Conservation (phyloP, 2,113 vertebrate species). For the Aleadryas rufinucha region DNA sequence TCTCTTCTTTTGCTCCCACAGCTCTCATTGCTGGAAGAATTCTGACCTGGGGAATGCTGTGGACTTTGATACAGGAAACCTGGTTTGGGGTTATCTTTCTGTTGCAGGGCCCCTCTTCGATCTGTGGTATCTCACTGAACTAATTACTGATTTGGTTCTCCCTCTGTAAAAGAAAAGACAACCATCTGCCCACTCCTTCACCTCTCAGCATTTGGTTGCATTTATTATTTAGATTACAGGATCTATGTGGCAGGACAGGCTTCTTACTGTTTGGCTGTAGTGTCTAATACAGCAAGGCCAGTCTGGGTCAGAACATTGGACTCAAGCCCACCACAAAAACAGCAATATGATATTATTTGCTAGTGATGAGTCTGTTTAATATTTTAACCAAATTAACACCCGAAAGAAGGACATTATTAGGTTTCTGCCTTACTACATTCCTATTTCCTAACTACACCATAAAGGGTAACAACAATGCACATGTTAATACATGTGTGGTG, state of each 20-base stretch:
- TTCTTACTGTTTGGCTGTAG: neutral
- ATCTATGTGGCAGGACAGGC: neutral
- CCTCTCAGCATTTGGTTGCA: neutral
- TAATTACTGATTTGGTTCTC: neutral
- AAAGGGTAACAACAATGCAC: neutral
- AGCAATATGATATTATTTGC: neutral
- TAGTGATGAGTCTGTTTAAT: neutral
- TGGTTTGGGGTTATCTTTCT: neutral
- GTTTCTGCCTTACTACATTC: neutral
- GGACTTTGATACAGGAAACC: neutral
- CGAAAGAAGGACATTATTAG: neutral
- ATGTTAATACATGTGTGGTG: neutral
- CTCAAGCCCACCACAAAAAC: neutral
- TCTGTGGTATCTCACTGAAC: neutral
- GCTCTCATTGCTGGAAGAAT: neutral
- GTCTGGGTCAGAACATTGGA: neutral
- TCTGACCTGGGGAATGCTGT: neutral
- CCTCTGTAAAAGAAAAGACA: neutral
- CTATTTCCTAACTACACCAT: neutral
- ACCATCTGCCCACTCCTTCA: neutral
- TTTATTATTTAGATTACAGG: neutral
- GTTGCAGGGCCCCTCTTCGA: neutral
- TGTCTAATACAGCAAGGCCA: neutral
- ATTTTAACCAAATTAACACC: neutral
- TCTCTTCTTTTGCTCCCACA: neutral